These are phyloP conservation scores for Callimorpha dominula DNA, from an alignment of 2,888 invertebrate species.

Conservation along the genomic window DNA sequence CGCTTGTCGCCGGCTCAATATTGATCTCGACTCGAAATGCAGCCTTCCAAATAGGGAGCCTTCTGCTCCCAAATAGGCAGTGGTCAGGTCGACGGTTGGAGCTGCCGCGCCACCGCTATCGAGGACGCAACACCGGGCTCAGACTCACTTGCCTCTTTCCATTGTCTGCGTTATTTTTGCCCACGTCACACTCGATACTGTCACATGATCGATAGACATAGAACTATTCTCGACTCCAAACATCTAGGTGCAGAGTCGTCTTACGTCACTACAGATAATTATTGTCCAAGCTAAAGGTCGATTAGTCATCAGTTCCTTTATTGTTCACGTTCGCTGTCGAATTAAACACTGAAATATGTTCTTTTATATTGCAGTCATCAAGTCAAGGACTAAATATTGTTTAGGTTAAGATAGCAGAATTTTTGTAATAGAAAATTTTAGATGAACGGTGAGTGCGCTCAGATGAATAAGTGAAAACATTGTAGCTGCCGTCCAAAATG, in stretches of 20 bases:
- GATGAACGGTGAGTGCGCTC: constrained; percentile 37
- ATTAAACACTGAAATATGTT: constrained; percentile 40
- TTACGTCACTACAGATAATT: constrained; percentile 50
- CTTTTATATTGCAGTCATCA: constrained; percentile 23
- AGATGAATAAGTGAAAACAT: constrained; percentile 31
- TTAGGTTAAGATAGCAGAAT: constrained; percentile 51
- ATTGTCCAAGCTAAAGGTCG: constrained; percentile 52
- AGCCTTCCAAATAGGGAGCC: constrained; percentile 84
- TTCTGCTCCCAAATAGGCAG: constrained; percentile 81
- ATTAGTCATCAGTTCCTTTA: constrained; percentile 53
- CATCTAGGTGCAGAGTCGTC: constrained; percentile 31
- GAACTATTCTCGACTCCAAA: constrained; percentile 25
- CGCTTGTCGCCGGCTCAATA: constrained; percentile 63
- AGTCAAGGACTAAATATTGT: constrained; percentile 12
- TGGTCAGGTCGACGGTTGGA: constrained; percentile 61
- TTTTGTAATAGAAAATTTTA: constrained; percentile 45
- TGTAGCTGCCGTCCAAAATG: constrained; percentile 48
- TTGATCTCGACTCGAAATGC: constrained; percentile 80
- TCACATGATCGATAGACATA: constrained; percentile 42
- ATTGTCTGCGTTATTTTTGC: constrained; percentile 77
- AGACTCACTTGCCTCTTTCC: constrained; percentile 69
- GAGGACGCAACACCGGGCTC: constrained; percentile 67
- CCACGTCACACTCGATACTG: constrained; percentile 64
- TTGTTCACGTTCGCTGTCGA: constrained; percentile 45
- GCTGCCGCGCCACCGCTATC: constrained; percentile 61